phyloP scores from a whole-genome alignment of 64 coral and sea anemone species.

The Actinia tenebrosa region DNA sequence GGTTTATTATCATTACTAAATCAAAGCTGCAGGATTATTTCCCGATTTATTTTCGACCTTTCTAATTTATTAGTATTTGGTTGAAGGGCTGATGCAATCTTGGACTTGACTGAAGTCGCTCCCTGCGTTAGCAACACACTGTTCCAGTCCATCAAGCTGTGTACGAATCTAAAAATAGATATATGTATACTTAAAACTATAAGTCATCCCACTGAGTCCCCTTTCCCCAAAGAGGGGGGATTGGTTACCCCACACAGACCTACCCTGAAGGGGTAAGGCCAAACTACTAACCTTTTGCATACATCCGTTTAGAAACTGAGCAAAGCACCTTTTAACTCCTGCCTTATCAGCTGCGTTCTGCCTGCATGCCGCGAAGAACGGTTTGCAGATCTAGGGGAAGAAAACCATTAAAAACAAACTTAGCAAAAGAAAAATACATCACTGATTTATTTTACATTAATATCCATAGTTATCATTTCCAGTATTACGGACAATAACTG shows the following conservation, averaged over 20 bases:
- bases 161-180: background rate
- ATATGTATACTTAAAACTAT: background rate
- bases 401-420: background rate
- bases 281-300: slow-evolving; percentile 6
- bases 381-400: background rate
- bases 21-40: too few relatives aligned
- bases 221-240: too few relatives aligned
- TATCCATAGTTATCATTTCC: background rate
- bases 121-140: slow-evolving; percentile 8
- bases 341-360: background rate
- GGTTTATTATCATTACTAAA: too few relatives aligned
- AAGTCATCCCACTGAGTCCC: too few relatives aligned
- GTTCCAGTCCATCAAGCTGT: background rate
- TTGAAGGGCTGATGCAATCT: background rate
- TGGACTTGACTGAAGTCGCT: background rate
- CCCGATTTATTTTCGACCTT: too few relatives aligned
- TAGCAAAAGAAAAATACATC: background rate
- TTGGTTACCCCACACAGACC: too few relatives aligned
- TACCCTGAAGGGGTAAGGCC: background rate
- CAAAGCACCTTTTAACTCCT: background rate
- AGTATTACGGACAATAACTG: too few relatives aligned
- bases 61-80: background rate
- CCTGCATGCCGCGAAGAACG: background rate
- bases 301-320: background rate
- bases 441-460: background rate